A percentile compares a stretch with the other conserved stretches of the same genome.
phyloP scores from a whole-genome alignment of 2,113 vertebrate species.

The Rynchops niger region DNA sequence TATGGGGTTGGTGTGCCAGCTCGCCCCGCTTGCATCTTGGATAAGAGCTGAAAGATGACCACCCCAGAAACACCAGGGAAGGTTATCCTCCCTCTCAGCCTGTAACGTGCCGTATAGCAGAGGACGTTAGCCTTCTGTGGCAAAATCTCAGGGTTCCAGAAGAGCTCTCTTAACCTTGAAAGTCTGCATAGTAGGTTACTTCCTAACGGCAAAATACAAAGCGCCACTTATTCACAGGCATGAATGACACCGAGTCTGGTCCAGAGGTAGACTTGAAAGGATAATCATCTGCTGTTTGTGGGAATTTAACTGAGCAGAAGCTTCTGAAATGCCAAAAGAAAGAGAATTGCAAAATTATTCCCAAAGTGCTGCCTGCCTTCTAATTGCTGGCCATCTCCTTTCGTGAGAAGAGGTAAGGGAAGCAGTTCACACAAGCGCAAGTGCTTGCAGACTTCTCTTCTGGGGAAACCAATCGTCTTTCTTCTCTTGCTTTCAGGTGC shows the following conservation, averaged over 20 bases:
- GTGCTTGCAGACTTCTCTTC: neutral
- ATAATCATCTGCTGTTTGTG: neutral
- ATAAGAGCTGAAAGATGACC: neutral
- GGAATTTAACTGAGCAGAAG: neutral
- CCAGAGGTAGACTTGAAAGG: slow-evolving; percentile 11
- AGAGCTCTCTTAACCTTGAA: neutral
- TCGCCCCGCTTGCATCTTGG: neutral
- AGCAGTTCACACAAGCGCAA: neutral
- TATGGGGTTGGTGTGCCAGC: neutral
- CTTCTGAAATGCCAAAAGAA: neutral
- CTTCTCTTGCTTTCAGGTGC: neutral
- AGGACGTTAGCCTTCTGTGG: neutral
- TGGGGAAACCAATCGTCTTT: neutral
- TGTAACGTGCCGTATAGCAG: fast-evolving
- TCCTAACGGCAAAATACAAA: neutral
- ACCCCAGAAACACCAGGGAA: neutral
- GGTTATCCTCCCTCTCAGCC: neutral
- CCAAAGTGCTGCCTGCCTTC: neutral
- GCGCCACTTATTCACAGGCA: neutral
- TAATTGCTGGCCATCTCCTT: neutral
- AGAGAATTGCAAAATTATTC: neutral
- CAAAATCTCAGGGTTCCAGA: neutral
- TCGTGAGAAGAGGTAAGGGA: neutral
- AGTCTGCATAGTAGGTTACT: neutral
- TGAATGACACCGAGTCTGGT: neutral